A percentile compares a stretch with the other conserved stretches of the same genome.
These are phyloP conservation scores for Phrynosoma platyrhinos DNA, from an alignment of 2,113 vertebrate genomes.

Conservation along the genomic window DNA sequence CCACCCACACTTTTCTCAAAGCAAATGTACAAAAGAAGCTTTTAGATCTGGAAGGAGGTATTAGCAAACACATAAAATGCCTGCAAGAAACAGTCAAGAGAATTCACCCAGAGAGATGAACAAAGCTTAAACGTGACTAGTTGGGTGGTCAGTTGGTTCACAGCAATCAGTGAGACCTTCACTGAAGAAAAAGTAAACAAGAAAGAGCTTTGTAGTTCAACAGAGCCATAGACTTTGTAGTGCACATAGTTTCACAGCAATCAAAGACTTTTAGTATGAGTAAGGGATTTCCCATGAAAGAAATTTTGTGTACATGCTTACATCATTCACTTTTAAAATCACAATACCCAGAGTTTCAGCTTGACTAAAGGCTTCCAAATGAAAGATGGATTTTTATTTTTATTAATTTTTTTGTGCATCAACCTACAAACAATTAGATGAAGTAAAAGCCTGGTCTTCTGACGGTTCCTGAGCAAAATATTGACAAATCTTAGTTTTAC, in stretches of 20 bases:
- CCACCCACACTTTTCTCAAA: background rate
- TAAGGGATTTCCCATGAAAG: background rate
- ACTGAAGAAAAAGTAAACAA: background rate
- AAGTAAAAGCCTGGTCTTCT: background rate
- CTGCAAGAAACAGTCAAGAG: background rate
- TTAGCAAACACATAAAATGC: background rate
- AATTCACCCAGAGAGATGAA: background rate
- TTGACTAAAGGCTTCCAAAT: background rate
- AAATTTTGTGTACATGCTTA: background rate
- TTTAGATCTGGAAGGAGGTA: background rate
- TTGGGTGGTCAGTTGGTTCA: background rate
- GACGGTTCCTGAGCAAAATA: background rate
- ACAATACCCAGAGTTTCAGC: background rate
- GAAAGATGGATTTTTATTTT: background rate
- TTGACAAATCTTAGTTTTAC: background rate
- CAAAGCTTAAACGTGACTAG: background rate
- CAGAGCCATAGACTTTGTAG: background rate
- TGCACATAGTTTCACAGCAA: slow-evolving; percentile 8
- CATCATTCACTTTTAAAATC: background rate
- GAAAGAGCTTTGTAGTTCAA: background rate
- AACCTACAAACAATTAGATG: background rate
- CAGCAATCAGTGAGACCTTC: background rate
- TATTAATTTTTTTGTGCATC: too few relatives aligned
- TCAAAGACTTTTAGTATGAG: slow-evolving; percentile 21
- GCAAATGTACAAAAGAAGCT: background rate